A percentile compares a stretch with the other conserved stretches of the same genome.
Conservation (phyloP, 1,140 invertebrate species). For the Trachymyrmex cornetzi region DNA sequence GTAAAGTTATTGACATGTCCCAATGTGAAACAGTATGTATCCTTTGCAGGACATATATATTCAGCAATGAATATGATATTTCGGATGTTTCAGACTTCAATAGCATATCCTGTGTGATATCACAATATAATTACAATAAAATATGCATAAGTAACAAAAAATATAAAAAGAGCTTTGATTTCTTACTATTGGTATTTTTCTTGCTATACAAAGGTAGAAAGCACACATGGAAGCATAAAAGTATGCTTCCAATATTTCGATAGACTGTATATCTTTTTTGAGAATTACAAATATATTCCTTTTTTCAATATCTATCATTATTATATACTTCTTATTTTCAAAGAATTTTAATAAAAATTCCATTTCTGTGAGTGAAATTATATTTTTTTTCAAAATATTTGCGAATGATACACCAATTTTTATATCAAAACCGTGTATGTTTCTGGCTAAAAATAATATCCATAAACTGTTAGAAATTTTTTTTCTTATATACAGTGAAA, state of each 20-base stretch:
- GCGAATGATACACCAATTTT: constrained; percentile 87
- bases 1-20: constrained; percentile 40
- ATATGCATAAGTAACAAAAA: background rate
- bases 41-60: constrained; percentile 68
- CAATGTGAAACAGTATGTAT: constrained; percentile 71
- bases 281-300: constrained; percentile 86
- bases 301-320: constrained; percentile 84
- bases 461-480: background rate
- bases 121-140: background rate
- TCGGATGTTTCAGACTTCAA: constrained; percentile 58
- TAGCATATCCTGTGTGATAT: constrained; percentile 54
- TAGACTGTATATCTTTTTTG: constrained; percentile 81
- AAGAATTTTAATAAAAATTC: constrained; percentile 81
- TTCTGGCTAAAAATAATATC: constrained; percentile 83
- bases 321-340: constrained; percentile 85
- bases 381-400: constrained; percentile 81
- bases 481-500: background rate
- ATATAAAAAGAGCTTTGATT: background rate
- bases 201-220: constrained; percentile 73
- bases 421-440: constrained; percentile 87
- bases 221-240: constrained; percentile 87
- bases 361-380: constrained; percentile 80
- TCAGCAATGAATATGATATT: constrained; percentile 72
- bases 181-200: constrained; percentile 68
- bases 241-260: constrained; percentile 87